Conservation (phyloP, 2,888 invertebrate genomes). For the Mythimna lalbum region DNA sequence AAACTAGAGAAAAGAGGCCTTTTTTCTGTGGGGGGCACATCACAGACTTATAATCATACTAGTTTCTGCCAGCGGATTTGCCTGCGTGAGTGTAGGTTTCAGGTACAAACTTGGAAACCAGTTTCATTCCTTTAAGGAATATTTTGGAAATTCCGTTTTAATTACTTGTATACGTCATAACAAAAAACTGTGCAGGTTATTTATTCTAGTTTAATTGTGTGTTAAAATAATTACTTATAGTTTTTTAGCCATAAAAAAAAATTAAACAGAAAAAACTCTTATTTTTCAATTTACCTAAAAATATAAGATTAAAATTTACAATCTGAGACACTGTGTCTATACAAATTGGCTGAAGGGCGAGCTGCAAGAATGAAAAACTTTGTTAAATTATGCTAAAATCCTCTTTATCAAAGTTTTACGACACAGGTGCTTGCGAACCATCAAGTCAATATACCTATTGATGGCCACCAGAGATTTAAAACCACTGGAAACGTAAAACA, state of each 20-base stretch:
- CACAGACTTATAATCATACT: not conserved
- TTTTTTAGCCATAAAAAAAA: too few relatives aligned
- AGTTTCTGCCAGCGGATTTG: too few relatives aligned
- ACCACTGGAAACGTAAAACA: slow-evolving; percentile 51
- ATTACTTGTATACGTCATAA: too few relatives aligned
- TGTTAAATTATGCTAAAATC: slow-evolving; percentile 73
- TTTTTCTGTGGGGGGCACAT: not conserved
- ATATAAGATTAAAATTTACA: not conserved
- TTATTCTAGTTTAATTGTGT: too few relatives aligned
- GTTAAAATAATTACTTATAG: too few relatives aligned
- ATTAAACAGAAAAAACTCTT: not conserved
- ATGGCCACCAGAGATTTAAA: slow-evolving; percentile 53
- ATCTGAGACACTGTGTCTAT: slow-evolving; percentile 9
- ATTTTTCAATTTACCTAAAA: slow-evolving; percentile 7
- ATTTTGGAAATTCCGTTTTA: too few relatives aligned
- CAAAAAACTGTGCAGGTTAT: too few relatives aligned
- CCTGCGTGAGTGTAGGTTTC: too few relatives aligned
- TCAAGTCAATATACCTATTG: slow-evolving; percentile 68
- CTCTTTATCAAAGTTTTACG: slow-evolving; percentile 74
- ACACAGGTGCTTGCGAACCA: slow-evolving; percentile 72
- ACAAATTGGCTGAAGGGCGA: slow-evolving; percentile 13
- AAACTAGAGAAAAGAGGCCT: not conserved
- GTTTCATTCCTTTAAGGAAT: too few relatives aligned
- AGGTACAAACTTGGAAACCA: too few relatives aligned
- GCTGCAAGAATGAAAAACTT: slow-evolving; percentile 54